phyloP scores from a whole-genome alignment of 1,140 invertebrate genomes.

The Hycleus cichorii region DNA sequence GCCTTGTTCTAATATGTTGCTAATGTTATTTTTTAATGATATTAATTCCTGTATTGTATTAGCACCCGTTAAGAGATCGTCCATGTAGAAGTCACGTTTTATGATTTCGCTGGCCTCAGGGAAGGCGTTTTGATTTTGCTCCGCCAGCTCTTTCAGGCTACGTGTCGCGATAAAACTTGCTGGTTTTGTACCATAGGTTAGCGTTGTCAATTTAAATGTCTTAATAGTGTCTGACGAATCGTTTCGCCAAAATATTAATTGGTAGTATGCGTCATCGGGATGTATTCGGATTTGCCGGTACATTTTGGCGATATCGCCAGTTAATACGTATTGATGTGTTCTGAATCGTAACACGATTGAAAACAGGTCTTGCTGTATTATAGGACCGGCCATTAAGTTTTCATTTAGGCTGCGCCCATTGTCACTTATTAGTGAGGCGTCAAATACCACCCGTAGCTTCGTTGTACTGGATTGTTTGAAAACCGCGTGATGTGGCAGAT shows the following conservation, averaged over 20 bases:
- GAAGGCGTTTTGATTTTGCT: no score
- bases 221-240: neutral
- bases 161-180: no score
- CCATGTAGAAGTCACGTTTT: neutral
- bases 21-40: no score
- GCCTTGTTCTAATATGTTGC: no score
- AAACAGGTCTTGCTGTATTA: constrained; percentile 6
- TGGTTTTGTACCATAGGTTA: no score
- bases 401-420: constrained; percentile 29
- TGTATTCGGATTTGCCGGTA: constrained; percentile 5
- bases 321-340: constrained; percentile 16
- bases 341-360: constrained; percentile 3
- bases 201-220: neutral
- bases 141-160: no score
- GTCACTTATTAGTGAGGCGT: constrained; percentile 24
- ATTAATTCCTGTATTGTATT: neutral
- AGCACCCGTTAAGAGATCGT: neutral
- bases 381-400: constrained; percentile 23
- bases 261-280: constrained; percentile 1
- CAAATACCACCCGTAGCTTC: constrained; percentile 31
- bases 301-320: constrained; percentile 16
- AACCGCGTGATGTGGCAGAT: neutral
- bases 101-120: neutral
- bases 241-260: constrained; percentile 1
- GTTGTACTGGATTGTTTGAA: neutral